Percentiles rank a stretch among this genome's conserved stretches.
Evolutionary conservation across 2,113 vertebrate species (phyloP).

Genomic region (Chrysochloris asiatica): DNA sequence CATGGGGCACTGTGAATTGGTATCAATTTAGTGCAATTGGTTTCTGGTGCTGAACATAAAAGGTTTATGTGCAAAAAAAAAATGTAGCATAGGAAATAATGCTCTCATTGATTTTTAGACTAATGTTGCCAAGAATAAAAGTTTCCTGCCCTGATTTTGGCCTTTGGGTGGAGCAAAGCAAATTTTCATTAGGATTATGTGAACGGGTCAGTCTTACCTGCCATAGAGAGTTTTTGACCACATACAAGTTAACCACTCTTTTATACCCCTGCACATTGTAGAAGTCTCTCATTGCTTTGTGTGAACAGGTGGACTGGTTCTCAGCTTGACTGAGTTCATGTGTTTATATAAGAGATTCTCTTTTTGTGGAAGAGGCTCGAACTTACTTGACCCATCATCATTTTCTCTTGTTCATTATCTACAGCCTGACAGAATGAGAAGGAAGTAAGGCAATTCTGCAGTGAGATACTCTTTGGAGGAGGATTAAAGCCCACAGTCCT

Average conservation of each 20-base stretch:
- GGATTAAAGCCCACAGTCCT: background rate
- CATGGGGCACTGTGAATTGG: background rate
- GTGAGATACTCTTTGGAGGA: slow-evolving; percentile 27
- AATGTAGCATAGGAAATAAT: background rate
- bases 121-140: slow-evolving; percentile 25
- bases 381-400: background rate
- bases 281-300: background rate
- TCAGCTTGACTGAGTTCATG: background rate
- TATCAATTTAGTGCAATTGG: background rate
- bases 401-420: slow-evolving; percentile 48
- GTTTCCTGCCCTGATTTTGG: slow-evolving; percentile 26
- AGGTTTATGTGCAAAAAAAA: background rate
- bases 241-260: background rate
- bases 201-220: background rate
- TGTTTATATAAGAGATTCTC: background rate
- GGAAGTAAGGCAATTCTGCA: slow-evolving; percentile 1
- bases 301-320: background rate
- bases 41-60: background rate
- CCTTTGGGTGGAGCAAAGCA: slow-evolving; percentile 5
- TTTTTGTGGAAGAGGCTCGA: slow-evolving; percentile 39
- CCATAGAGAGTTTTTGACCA: background rate
- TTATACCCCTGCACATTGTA: background rate
- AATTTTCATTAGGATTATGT: slow-evolving; percentile 20
- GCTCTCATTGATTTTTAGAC: slow-evolving; percentile 40
- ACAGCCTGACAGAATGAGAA: background rate